Base-by-base conservation (phyloP, 2,888 invertebrate genomes). In the Euzophera pinguis region DNA sequence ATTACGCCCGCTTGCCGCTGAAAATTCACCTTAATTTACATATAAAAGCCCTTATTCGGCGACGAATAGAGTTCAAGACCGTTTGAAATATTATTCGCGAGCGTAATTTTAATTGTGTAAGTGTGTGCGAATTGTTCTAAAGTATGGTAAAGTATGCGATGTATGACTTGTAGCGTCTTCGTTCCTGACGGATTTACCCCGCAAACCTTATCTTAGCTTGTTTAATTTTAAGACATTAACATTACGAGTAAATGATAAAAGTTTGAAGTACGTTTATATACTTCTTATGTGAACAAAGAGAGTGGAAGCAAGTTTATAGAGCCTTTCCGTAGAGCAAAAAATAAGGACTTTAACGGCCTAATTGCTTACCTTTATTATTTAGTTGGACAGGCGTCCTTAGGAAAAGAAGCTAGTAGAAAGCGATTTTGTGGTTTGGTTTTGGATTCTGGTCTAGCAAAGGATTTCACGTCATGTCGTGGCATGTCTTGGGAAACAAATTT, bases 131-230 rank as follows among this genome's bases (percentile, higher is more conserved):
- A 64, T 65, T 70, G 62, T 66, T 64, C 56, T 52, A 57, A 64
- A 67, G 60, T 67, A 60, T 59, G 61, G 48, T 59, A 53, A 56
- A 62, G 53, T 67, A 62, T 53, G 64, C 59, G 63, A 62, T 64
- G 59, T 71, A 66, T 64, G 64, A 38, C 48, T 48, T 34, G 47
- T 37, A 17, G 66, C 66, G 64, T 68, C 37, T 22, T 38, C 3
- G 10, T 27, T 38, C 38, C 37, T 49, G 38, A 42, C 51, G 37
- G 42, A 41, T 67, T 57, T 65, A 63, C 61, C 57, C 66, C 73
- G 56, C 63, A 64, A 71, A 60, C 57, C 60, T 66, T 70, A 70
- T 71, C 68, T 66, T 61, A 62, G 48, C 52, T 55, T 62, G 61
- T 67, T 57, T 57, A 57, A 60, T 57, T 61, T 60, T 56, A 56